Conservation (phyloP, 2,888 invertebrate genomes). For the Coleophora deauratella region DNA sequence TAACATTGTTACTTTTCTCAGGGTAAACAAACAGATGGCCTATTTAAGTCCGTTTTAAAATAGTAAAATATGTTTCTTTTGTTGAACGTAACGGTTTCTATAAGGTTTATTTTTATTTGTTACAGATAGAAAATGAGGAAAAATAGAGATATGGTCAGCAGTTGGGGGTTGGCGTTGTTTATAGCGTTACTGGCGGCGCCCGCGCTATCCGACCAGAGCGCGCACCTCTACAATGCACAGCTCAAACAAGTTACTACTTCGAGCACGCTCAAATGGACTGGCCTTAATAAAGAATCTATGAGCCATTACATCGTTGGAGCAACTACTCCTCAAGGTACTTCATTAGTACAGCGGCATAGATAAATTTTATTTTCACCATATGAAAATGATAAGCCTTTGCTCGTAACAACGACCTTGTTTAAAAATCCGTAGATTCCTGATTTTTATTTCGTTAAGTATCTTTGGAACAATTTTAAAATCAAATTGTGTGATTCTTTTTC, state of each 20-base stretch:
- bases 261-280: conserved; percentile 85
- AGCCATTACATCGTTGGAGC: conserved; percentile 79
- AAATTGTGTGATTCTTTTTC: conserved; percentile 21
- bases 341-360: too few species aligned
- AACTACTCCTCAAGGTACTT: conserved; percentile 48
- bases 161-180: conserved; percentile 57
- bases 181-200: conserved; percentile 46
- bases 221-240: conserved; percentile 54
- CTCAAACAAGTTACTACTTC: conserved; percentile 84
- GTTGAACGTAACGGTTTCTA: not conserved
- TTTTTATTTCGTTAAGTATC: not conserved
- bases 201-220: conserved; percentile 43
- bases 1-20: conserved; percentile 1
- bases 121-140: conserved; percentile 41
- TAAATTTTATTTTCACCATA: too few species aligned
- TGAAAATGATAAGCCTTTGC: too few species aligned
- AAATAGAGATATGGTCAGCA: conserved; percentile 46
- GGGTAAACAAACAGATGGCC: not conserved
- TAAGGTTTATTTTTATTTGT: conserved; percentile 1
- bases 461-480: not conserved
- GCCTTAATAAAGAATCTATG: conserved; percentile 54
- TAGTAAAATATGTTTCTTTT: too few species aligned
- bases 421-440: too few species aligned
- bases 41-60: not conserved
- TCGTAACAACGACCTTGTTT: too few species aligned